Evolutionary conservation across 2,797 vertebrate species (phyloP).

Genomic region (Muscicapa striata): DNA sequence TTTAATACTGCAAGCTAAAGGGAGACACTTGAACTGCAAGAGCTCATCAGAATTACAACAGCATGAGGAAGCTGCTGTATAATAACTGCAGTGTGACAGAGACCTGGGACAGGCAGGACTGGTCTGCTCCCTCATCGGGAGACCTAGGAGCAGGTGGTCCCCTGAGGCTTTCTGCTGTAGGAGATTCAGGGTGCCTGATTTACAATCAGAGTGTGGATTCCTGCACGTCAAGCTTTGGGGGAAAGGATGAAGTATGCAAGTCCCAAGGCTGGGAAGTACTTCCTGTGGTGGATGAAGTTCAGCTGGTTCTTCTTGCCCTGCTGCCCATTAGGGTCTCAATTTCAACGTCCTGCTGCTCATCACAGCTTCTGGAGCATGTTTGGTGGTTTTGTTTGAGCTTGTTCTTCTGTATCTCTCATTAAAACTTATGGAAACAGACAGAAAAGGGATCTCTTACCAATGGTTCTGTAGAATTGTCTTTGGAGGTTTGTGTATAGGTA

Average conservation of each 20-base stretch:
- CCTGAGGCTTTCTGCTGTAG: background rate
- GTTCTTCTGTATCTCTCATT: background rate
- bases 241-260: background rate
- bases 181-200: background rate
- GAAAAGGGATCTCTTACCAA: background rate
- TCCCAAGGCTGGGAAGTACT: background rate
- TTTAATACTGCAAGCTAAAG: background rate
- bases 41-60: fast-evolving
- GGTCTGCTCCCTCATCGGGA: background rate
- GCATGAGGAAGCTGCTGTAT: background rate
- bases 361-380: fast-evolving
- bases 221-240: background rate
- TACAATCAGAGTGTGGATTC: background rate
- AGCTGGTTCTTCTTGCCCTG: background rate
- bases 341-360: background rate
- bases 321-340: background rate
- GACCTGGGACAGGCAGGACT: background rate
- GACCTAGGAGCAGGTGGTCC: background rate
- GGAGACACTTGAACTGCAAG: background rate
- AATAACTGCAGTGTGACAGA: background rate
- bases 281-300: background rate
- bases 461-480: background rate
- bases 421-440: background rate
- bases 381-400: background rate
- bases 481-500: background rate